Base-by-base conservation (phyloP, 1,140 invertebrate genomes). In the Artemia franciscana region DNA sequence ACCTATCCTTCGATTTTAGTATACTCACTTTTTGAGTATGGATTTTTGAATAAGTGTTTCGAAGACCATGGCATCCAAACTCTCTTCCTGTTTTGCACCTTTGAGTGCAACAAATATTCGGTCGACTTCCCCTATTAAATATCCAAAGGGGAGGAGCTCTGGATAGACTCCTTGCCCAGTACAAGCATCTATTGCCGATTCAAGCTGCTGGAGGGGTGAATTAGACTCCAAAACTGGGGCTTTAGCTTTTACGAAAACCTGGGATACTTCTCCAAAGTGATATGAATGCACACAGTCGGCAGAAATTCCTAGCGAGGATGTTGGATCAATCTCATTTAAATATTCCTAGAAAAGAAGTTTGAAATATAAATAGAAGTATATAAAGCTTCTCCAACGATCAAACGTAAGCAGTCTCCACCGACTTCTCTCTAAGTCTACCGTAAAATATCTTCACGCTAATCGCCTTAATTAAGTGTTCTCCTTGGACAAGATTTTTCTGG, bases 11-110 rank as follows among this genome's bases (percentile, higher is more conserved):
- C n/a, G n/a, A n/a, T n/a, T n/a, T 51, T 5, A 18, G 56, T 51
- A 12, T 58, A 51, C 56, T 63, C 61, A 77, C 72, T 92, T 82
- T 75, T 96, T 90, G 60, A 96, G 84, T 67, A 97, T 92, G 65
- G 89, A 87, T 74, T 92, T 89, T 62, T 94, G 93, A 72, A 97
- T 95, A 51, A 98, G 78, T 23, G 90, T 94, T 71, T 98, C 91
- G 71, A 98, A 93, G 0, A 90, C 88, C 60, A 98, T 75, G 64
- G 89, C 88, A 65, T 95, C 94, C 25, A 97, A 84, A 66, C 86
- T 86, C 70, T 84, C 84, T 63, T 86, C 78, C 66, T 93, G 88
- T 62, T 86, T 81, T 66, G 91, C 90, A 57, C 78, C 80, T 72
- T 78, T 79, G 5, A 83, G 70, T 66, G 75, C 75, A 25, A 83